Conservation (phyloP, 1,140 invertebrate genomes). For the Probaryconus sp. region DNA sequence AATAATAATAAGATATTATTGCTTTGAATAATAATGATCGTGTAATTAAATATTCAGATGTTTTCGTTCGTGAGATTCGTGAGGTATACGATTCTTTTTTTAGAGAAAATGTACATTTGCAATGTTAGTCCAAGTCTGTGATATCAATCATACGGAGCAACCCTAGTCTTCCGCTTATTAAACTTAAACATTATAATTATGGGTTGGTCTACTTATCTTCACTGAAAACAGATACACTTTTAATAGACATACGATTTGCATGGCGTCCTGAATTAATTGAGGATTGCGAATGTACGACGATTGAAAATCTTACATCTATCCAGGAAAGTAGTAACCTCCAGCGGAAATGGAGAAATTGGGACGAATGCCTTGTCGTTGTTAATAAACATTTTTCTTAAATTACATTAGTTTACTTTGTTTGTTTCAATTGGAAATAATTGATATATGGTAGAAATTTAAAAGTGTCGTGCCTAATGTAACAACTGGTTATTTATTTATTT, state of each 20-base stretch:
- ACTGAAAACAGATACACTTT: conserved; percentile 29
- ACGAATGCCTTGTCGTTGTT: background rate
- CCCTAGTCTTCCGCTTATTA: conserved; percentile 51
- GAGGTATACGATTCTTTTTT: too few relatives aligned
- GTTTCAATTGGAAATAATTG: too few relatives aligned
- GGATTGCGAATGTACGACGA: conserved; percentile 20
- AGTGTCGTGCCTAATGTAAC: too few relatives aligned
- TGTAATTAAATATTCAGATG: background rate
- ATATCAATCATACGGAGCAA: conserved; percentile 5
- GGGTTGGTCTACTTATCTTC: conserved; percentile 48
- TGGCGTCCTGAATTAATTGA: conserved; percentile 54
- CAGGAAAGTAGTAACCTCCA: conserved; percentile 23
- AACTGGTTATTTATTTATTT: too few relatives aligned
- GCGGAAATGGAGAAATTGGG: conserved; percentile 44
- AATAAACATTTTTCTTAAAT: background rate
- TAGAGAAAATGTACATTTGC: conserved; percentile 2
- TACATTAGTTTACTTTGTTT: background rate
- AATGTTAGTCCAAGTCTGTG: background rate
- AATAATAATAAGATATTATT: too few relatives aligned
- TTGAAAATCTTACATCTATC: conserved; percentile 24
- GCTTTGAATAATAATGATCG: too few relatives aligned
- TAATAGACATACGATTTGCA: conserved; percentile 53
- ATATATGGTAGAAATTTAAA: too few relatives aligned
- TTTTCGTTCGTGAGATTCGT: background rate
- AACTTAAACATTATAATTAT: conserved; percentile 59